Evolutionary conservation across 2,888 invertebrate genomes (phyloP), one percentile per base, ranked within the genome.

Genomic region (Drosophila nr. perissopoda): DNA sequence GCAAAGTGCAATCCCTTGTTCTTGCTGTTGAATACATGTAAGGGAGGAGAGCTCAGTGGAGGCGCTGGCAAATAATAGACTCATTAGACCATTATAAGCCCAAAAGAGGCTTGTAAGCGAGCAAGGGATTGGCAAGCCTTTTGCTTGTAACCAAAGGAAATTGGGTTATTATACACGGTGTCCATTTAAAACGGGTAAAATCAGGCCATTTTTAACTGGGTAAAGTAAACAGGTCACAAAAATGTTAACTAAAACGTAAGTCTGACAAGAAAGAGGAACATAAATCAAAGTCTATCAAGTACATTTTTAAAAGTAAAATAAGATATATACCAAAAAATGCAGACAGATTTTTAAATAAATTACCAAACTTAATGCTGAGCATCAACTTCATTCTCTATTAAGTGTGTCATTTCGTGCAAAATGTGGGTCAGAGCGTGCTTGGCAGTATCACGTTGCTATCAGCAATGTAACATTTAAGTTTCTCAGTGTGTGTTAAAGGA

Each of bases 1-100:
- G 67, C 33, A 81, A 69, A 80, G 78, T 80, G 80, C 76, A 80
- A 72, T 80, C 64, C 58, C 76, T 78, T 80, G 80, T 81, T 58
- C 69, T 64, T 51, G 49, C 27, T 29, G 29, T 10, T 31, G 36
- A 16, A 36, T 36, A 49, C 25, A 52, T 7, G 36, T 18, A 33
- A 11, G 31, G 40, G 5, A 4, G 8, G 18, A 10, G 4, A 11
- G 13, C 1, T 2, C 1, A 25, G 11, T 3, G 40, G 52, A 31
- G 38, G 49, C 25, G 29, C 45, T 58, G 42, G 52, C 81, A 75
- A 58, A 70, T 64, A 75, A 69, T 69, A 69, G 66, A 76, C 76
- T 80, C 76, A 76, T 81, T 70, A 81, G 70, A 56, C 72, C 63
- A 61, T 75, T 66, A 68, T 68, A 65, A 72, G 65, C 36, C 66